Percentiles rank a stretch among this genome's conserved stretches.
Conservation (phyloP, 2,113 vertebrate species). For the Oxyura jamaicensis region DNA sequence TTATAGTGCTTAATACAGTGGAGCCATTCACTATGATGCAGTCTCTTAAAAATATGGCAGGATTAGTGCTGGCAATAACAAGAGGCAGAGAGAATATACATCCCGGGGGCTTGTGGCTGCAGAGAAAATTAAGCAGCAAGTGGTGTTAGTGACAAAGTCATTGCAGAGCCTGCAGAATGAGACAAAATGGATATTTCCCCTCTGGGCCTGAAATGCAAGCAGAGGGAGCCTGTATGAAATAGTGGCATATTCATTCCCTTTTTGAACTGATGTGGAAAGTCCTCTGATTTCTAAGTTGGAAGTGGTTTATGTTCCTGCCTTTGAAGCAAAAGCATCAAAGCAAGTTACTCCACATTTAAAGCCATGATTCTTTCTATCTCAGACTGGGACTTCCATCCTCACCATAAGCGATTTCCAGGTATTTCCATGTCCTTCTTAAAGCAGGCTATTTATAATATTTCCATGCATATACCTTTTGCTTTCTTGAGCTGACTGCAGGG, state of each 20-base stretch:
- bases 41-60: background rate
- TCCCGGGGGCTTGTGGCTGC: background rate
- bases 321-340: constrained; percentile 26
- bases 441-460: background rate
- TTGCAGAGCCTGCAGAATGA: background rate
- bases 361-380: background rate
- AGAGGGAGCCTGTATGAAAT: background rate
- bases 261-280: background rate
- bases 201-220: background rate
- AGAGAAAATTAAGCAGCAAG: background rate
- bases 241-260: background rate
- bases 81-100: background rate
- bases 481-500: background rate
- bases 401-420: background rate
- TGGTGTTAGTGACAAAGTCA: background rate
- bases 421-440: background rate
- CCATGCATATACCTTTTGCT: background rate
- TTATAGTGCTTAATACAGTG: background rate
- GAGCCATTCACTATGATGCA: background rate
- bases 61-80: background rate
- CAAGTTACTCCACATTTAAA: background rate
- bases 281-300: background rate
- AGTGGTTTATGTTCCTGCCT: background rate
- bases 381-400: background rate
- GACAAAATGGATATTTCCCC: background rate